Evolutionary conservation across 2,113 vertebrate genomes (phyloP).

Genomic region (Cyphomyrus discorhynchus): DNA sequence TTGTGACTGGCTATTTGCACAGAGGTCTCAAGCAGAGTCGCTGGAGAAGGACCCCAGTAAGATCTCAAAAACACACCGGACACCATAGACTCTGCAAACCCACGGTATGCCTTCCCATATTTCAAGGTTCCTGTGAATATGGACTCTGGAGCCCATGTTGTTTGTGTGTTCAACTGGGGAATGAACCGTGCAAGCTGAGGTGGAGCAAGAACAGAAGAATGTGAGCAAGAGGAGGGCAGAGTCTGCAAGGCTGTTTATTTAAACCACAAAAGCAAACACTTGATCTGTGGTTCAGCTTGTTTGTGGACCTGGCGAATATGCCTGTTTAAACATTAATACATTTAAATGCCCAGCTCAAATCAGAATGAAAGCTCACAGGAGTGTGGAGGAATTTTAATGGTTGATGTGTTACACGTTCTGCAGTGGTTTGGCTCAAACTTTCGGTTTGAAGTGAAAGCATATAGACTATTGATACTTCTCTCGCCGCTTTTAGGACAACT

Average conservation of each 20-base stretch:
- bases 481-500: background rate
- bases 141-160: background rate
- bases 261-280: background rate
- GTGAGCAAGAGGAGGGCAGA: background rate
- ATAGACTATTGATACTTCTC: background rate
- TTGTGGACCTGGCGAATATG: background rate
- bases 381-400: background rate
- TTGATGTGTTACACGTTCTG: background rate
- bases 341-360: background rate
- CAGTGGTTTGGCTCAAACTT: background rate
- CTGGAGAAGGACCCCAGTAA: background rate
- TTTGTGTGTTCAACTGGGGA: background rate
- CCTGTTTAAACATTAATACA: background rate
- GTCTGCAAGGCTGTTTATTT: background rate
- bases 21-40: background rate
- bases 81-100: background rate
- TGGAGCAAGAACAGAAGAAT: background rate
- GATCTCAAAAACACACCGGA: background rate
- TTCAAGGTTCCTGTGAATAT: background rate
- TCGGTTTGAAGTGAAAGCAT: background rate
- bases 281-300: background rate
- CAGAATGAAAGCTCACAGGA: background rate
- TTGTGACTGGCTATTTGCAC: background rate
- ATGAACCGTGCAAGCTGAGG: background rate
- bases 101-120: background rate